Evolutionary conservation across 2,888 invertebrate genomes (phyloP).

Genomic region (Meganola albula): DNA sequence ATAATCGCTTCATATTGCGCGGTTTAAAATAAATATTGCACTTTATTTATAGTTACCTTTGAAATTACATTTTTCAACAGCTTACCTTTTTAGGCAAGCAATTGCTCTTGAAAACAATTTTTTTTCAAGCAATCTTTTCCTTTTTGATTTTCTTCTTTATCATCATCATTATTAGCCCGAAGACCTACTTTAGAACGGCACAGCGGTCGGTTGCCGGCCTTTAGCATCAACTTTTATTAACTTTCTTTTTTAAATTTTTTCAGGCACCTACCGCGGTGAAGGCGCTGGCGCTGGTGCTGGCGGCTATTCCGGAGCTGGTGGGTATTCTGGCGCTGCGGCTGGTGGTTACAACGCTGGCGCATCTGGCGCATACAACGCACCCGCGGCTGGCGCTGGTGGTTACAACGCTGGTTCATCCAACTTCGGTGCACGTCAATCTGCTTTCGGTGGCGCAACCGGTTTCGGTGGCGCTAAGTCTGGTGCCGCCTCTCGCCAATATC

Average conservation of each 20-base stretch:
- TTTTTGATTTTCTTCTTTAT: too few species aligned
- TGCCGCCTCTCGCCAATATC: conserved; percentile 62
- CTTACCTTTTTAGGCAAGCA: too few species aligned
- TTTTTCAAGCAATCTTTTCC: too few species aligned
- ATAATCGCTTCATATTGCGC: conserved; percentile 2
- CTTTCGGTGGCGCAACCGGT: conserved; percentile 29
- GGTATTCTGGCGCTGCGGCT: conserved; percentile 28
- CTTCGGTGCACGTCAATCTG: conserved; percentile 19
- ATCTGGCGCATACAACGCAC: conserved; percentile 28
- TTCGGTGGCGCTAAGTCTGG: conserved; percentile 52
- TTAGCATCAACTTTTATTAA: too few species aligned
- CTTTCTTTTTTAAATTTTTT: conserved; percentile 17
- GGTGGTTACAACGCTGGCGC: conserved; percentile 33
- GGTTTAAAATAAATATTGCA: conserved; percentile 1
- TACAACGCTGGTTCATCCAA: conserved; percentile 10
- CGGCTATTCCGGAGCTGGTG: conserved; percentile 21
- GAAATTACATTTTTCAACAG: too few species aligned
- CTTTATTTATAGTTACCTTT: too few species aligned
- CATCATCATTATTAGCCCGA: too few species aligned
- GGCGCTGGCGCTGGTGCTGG: conserved; percentile 40
- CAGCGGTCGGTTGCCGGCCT: too few species aligned
- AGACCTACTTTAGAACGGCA: too few species aligned
- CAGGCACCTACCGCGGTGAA: conserved; percentile 68
- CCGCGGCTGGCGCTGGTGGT: conserved; percentile 23
- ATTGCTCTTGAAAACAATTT: too few species aligned